Percentiles rank a stretch among this genome's conserved stretches.
Evolutionary conservation across 2,113 vertebrate genomes (phyloP).

Genomic region (Zonotrichia leucophrys): DNA sequence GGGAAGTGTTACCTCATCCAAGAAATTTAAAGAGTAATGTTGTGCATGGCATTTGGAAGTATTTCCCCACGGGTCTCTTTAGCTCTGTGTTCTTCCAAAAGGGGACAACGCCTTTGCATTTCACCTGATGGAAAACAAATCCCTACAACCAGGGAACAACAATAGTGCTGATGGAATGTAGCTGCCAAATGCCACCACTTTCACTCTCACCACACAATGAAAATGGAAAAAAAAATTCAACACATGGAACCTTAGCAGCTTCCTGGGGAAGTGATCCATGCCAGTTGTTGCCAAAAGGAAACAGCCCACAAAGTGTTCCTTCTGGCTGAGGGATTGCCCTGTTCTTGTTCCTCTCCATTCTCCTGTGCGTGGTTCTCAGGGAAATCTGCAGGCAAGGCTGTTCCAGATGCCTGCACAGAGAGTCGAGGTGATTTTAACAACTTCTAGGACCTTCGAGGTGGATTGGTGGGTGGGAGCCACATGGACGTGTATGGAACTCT

Average conservation of each 20-base stretch:
- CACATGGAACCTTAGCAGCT: neutral
- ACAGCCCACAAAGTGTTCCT: neutral
- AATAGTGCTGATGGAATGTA: neutral
- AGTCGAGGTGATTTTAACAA: neutral
- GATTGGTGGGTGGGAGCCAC: neutral
- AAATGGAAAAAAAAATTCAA: neutral
- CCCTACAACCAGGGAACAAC: neutral
- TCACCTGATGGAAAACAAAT: slow-evolving; percentile 40
- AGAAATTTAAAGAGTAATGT: neutral
- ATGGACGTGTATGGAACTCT: neutral
- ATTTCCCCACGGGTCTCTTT: neutral
- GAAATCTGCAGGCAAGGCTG: rapidly evolving
- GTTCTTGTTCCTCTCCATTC: neutral
- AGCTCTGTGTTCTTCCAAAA: neutral
- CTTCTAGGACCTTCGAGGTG: rapidly evolving
- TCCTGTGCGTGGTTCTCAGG: rapidly evolving
- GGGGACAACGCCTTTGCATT: neutral
- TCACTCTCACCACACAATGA: slow-evolving; percentile 24
- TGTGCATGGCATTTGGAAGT: neutral
- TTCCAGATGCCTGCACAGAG: neutral
- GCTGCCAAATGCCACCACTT: slow-evolving; percentile 27
- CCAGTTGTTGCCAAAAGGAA: neutral
- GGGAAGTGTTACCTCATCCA: neutral
- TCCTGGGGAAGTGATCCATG: slow-evolving; percentile 44
- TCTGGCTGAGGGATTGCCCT: neutral